Conservation (phyloP, 2,797 vertebrate genomes). For the Syngnathus rostellatus region DNA sequence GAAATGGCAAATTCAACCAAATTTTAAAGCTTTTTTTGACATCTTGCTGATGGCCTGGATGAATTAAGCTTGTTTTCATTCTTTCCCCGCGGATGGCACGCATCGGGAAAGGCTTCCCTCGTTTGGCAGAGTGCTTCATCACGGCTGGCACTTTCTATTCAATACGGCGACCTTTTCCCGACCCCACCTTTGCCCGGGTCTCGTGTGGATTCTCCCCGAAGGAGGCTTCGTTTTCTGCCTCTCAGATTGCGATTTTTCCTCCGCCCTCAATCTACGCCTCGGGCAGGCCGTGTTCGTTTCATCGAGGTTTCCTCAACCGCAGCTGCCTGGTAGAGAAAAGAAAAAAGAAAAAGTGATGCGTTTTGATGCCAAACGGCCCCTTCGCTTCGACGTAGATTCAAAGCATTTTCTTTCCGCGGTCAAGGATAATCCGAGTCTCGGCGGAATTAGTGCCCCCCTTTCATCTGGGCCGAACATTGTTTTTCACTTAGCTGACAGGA, state of each 20-base stretch:
- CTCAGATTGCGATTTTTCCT: slow-evolving; percentile 30
- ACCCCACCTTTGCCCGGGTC: slow-evolving; percentile 40
- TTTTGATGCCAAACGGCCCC: slow-evolving; percentile 31
- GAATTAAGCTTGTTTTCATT: slow-evolving; percentile 77
- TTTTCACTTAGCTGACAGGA: slow-evolving; percentile 4
- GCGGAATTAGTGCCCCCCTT: neutral
- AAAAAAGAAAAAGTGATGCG: neutral
- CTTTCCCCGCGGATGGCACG: slow-evolving; percentile 62
- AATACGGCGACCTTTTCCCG: slow-evolving; percentile 42
- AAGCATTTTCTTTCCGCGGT: neutral
- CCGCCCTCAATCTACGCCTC: slow-evolving; percentile 39
- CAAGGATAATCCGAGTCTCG: neutral
- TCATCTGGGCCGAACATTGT: neutral
- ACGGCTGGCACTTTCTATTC: slow-evolving; percentile 48
- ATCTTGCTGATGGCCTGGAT: slow-evolving; percentile 61
- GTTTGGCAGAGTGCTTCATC: slow-evolving; percentile 46
- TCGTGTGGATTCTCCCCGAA: slow-evolving; percentile 46
- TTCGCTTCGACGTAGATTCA: neutral
- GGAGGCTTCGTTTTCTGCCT: slow-evolving; percentile 38
- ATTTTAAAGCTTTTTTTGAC: too few relatives aligned
- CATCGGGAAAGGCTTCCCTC: slow-evolving; percentile 42
- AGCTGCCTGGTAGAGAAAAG: slow-evolving; percentile 34
- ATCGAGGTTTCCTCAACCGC: slow-evolving; percentile 36
- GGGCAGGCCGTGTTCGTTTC: slow-evolving; percentile 46
- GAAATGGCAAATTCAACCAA: neutral